Percentiles rank a stretch among this genome's conserved stretches.
Evolutionary conservation across 92 coral and sea anemone genomes (phyloP).

Genomic region (Phenganax stokvisi): DNA sequence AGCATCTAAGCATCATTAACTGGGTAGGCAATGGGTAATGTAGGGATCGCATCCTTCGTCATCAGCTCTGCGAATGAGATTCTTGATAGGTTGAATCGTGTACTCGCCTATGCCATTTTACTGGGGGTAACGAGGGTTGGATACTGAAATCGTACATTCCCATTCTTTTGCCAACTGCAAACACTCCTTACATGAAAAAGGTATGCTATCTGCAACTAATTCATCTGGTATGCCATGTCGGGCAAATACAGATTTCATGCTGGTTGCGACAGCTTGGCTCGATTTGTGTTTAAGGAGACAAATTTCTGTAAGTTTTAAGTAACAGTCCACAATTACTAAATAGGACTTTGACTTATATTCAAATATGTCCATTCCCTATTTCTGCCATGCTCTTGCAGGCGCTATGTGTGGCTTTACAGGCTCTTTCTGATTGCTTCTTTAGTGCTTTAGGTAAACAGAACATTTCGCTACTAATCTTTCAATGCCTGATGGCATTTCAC

Average conservation of each 20-base stretch:
- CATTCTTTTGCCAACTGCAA: constrained; percentile 54
- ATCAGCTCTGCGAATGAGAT: constrained; percentile 42
- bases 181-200: constrained; percentile 56
- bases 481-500: constrained; percentile 50
- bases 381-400: constrained; percentile 61
- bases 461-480: constrained; percentile 43
- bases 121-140: constrained; percentile 57
- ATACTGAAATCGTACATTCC: constrained; percentile 55
- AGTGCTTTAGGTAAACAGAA: constrained; percentile 42
- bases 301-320: constrained; percentile 54
- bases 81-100: constrained; percentile 48
- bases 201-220: constrained; percentile 57
- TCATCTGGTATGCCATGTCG: constrained; percentile 65
- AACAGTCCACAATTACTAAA: constrained; percentile 53
- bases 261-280: constrained; percentile 44
- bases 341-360: constrained; percentile 53
- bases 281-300: constrained; percentile 52
- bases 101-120: constrained; percentile 54
- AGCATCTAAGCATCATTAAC: constrained; percentile 17
- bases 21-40: constrained; percentile 28
- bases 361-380: constrained; percentile 49
- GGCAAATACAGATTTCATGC: constrained; percentile 54
- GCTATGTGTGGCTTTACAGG: constrained; percentile 40
- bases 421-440: constrained; percentile 46
- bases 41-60: constrained; percentile 41